Evolutionary conservation across 2,113 vertebrate species (phyloP).

Genomic region (Brienomyrus longianalis): DNA sequence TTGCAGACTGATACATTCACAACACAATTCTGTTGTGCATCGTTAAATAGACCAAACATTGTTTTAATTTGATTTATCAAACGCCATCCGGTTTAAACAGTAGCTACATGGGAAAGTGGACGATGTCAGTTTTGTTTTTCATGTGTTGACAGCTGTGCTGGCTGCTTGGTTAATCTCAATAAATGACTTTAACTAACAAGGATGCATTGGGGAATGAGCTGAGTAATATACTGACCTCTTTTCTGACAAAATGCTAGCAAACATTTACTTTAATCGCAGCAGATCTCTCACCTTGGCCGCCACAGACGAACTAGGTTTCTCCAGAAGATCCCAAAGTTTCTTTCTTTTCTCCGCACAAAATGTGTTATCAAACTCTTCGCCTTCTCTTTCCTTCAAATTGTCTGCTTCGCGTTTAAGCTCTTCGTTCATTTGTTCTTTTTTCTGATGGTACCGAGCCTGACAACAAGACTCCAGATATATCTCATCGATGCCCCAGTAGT

Average conservation of each 20-base stretch:
- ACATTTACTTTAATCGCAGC: not conserved
- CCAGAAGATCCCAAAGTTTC: conserved; percentile 95
- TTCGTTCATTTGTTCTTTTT: conserved; percentile 99
- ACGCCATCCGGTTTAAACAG: not conserved
- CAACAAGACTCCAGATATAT: conserved; percentile 99
- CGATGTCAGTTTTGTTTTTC: not conserved
- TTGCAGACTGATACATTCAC: not conserved
- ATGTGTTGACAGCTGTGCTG: not conserved
- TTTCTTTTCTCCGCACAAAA: conserved; percentile 94
- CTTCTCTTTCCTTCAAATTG: conserved; percentile 85
- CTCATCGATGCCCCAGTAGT: conserved; percentile 98
- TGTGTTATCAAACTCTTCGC: conserved; percentile 94
- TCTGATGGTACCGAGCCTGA: conserved; percentile 98
- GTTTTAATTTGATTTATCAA: not conserved
- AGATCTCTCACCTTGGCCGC: conserved; percentile 84
- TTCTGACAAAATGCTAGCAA: not conserved
- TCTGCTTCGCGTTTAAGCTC: conserved; percentile 94
- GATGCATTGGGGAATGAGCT: not conserved
- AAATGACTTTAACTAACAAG: not conserved
- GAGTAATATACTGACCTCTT: not conserved
- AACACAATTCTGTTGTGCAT: not conserved
- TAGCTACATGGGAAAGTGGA: not conserved
- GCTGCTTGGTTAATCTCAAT: not conserved
- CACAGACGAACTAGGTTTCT: conserved; percentile 94
- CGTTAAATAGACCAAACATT: not conserved